A percentile compares a stretch with the other conserved stretches of the same genome.
phyloP scores from a whole-genome alignment of 2,113 vertebrate genomes.

The Sarotherodon lohbergeri region DNA sequence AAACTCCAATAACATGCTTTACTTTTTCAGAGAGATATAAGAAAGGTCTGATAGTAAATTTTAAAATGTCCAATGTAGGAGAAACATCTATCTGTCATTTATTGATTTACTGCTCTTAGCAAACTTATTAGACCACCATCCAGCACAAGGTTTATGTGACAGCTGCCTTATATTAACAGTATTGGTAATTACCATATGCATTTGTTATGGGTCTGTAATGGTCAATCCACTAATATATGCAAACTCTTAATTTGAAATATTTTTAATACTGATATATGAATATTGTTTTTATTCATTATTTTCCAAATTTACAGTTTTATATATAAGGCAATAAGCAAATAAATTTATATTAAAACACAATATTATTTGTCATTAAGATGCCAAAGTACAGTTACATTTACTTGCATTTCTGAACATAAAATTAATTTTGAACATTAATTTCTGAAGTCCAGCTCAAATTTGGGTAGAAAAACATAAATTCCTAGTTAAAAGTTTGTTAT shows the following conservation, averaged over 20 bases:
- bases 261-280: background rate
- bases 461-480: background rate
- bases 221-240: background rate
- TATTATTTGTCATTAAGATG: background rate
- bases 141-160: background rate
- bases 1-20: background rate
- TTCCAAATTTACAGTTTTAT: background rate
- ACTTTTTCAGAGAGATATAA: background rate
- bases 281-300: background rate
- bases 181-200: background rate
- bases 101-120: background rate
- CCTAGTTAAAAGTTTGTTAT: background rate
- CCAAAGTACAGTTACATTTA: background rate
- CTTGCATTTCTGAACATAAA: background rate
- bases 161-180: background rate
- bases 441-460: background rate
- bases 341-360: background rate
- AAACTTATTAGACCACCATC: background rate
- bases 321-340: background rate
- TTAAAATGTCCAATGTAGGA: background rate
- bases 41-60: background rate
- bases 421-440: background rate
- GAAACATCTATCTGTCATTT: background rate
- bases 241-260: background rate
- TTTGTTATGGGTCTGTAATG: background rate